Evolutionary conservation across 2,797 vertebrate species (phyloP).

Genomic region (Cuculus canorus): DNA sequence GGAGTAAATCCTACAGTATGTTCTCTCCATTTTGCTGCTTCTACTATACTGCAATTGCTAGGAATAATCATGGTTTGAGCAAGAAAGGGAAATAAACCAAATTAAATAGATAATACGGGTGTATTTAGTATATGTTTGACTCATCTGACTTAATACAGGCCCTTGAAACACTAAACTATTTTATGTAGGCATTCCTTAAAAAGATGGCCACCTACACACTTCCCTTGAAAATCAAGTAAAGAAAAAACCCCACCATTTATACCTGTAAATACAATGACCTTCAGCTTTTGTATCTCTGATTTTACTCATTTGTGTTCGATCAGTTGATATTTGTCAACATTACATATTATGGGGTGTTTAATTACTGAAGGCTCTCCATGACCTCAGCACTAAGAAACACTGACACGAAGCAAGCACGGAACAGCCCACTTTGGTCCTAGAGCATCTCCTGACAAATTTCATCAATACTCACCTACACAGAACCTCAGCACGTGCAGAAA

Average conservation of each 20-base stretch:
- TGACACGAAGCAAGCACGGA: not conserved
- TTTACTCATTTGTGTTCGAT: not conserved
- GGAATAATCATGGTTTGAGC: not conserved
- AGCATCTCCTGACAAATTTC: not conserved
- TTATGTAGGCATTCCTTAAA: not conserved
- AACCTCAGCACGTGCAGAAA: not conserved
- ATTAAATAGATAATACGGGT: not conserved
- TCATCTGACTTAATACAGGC: not conserved
- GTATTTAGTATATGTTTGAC: slow-evolving; percentile 1
- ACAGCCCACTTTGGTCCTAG: not conserved
- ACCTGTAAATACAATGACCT: not conserved
- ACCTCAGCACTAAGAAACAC: not conserved
- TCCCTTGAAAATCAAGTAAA: not conserved
- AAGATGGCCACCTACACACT: not conserved
- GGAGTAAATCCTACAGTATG: not conserved
- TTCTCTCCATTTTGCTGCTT: not conserved
- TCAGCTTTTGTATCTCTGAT: not conserved
- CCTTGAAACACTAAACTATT: not conserved
- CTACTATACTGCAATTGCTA: not conserved
- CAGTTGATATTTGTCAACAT: not conserved
- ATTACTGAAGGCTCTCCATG: not conserved
- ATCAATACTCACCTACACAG: not conserved
- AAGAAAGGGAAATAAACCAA: slow-evolving; percentile 9
- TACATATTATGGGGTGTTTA: fast-evolving
- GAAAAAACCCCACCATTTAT: not conserved